phyloP scores from a whole-genome alignment of 2,888 invertebrate species.

The Elysia crispata region DNA sequence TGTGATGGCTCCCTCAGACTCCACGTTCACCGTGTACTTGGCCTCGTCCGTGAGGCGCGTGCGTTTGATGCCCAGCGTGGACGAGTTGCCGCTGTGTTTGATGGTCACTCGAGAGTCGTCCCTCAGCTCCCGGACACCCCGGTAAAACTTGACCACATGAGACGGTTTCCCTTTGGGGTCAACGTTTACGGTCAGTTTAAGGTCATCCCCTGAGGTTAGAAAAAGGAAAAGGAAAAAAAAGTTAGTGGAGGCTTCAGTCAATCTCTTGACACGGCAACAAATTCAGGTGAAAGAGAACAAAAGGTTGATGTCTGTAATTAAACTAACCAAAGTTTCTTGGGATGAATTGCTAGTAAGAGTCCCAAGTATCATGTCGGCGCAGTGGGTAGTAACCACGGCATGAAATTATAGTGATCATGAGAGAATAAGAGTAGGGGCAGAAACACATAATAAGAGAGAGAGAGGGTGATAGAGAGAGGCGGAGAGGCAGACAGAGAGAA shows the following conservation, averaged over 20 bases:
- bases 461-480: too few relatives aligned
- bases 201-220: constrained; percentile 61
- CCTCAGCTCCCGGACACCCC: constrained; percentile 95
- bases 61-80: constrained; percentile 96
- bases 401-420: too few relatives aligned
- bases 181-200: constrained; percentile 79
- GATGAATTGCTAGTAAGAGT: too few relatives aligned
- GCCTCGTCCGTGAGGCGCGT: constrained; percentile 98
- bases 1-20: constrained; percentile 91
- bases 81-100: constrained; percentile 72
- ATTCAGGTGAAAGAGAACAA: too few relatives aligned
- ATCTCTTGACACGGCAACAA: too few relatives aligned
- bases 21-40: constrained; percentile 93
- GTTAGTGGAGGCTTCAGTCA: not conserved
- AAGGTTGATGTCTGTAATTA: too few relatives aligned
- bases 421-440: too few relatives aligned
- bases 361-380: too few relatives aligned
- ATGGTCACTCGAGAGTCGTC: constrained; percentile 90
- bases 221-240: not conserved
- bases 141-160: constrained; percentile 91
- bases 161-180: constrained; percentile 95
- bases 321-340: too few relatives aligned
- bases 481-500: too few relatives aligned
- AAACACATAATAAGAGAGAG: too few relatives aligned
- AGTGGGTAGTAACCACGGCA: too few relatives aligned